These are phyloP conservation scores for Chrysolina oricalcia DNA, from an alignment of 2,888 invertebrate genomes.

Conservation along the genomic window DNA sequence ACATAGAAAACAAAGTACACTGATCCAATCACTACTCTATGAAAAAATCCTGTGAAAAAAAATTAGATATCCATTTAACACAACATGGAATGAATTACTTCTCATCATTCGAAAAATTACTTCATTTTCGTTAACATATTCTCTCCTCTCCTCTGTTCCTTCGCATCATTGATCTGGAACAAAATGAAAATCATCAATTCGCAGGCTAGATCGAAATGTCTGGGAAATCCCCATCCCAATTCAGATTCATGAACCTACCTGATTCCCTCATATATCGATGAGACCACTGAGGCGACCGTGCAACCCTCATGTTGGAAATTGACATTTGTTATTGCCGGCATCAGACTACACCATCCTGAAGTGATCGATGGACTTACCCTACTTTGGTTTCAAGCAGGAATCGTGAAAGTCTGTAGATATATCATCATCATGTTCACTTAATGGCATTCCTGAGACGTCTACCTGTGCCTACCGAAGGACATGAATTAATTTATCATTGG, in stretches of 20 bases:
- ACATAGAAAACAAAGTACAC: too few relatives aligned
- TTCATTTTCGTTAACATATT: background rate
- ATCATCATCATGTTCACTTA: conserved; percentile 46
- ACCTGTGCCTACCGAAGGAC: conserved; percentile 20
- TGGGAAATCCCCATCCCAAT: conserved; percentile 7
- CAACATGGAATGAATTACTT: background rate
- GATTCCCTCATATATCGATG: conserved; percentile 24
- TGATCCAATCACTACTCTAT: too few relatives aligned
- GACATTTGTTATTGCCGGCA: conserved; percentile 39
- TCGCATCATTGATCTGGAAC: conserved; percentile 3
- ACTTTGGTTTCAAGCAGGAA: conserved; percentile 38
- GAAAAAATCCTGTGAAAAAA: too few relatives aligned
- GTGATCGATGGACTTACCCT: conserved; percentile 41
- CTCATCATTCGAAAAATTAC: background rate
- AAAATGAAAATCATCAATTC: conserved; percentile 20
- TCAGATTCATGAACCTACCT: conserved; percentile 15
- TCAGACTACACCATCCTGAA: conserved; percentile 30
- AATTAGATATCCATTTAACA: too few relatives aligned
- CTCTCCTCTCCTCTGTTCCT: background rate
- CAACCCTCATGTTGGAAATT: conserved; percentile 41
- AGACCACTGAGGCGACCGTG: conserved; percentile 17
- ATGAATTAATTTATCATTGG: conserved; percentile 32
- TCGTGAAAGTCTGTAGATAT: conserved; percentile 42
- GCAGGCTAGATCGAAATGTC: background rate
- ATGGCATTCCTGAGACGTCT: conserved; percentile 34